These are phyloP conservation scores for Xestoiulus laeticollis DNA, from an alignment of 2,888 invertebrate genomes.

Conservation along the genomic window DNA sequence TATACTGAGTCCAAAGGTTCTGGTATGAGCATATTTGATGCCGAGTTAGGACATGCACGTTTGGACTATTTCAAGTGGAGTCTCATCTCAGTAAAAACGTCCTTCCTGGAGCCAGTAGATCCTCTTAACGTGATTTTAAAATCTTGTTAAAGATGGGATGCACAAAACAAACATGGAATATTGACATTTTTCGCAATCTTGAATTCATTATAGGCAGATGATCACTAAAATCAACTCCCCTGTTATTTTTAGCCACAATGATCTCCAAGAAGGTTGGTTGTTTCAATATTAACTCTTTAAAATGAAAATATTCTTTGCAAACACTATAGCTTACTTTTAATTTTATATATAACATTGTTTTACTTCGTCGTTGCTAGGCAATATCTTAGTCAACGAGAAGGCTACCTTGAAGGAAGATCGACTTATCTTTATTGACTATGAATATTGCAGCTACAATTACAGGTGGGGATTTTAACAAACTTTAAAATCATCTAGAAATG, in stretches of 20 bases:
- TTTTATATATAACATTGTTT: constrained; percentile 1
- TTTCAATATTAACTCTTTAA: background rate
- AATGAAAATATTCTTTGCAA: background rate
- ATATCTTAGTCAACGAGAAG: constrained; percentile 65
- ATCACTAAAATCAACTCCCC: constrained; percentile 72
- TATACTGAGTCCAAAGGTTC: too few relatives aligned
- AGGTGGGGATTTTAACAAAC: constrained; percentile 60
- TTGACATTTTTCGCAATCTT: too few relatives aligned
- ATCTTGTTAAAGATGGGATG: too few relatives aligned
- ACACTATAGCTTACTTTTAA: background rate
- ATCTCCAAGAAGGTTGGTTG: constrained; percentile 83
- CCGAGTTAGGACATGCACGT: too few relatives aligned
- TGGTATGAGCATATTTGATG: too few relatives aligned
- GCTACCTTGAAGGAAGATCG: constrained; percentile 60
- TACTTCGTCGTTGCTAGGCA: constrained; percentile 59
- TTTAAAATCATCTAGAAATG: background rate
- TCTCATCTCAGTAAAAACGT: too few relatives aligned
- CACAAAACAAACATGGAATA: too few relatives aligned
- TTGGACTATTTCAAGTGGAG: too few relatives aligned
- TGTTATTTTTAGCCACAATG: constrained; percentile 94
- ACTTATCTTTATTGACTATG: constrained; percentile 87
- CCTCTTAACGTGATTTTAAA: too few relatives aligned
- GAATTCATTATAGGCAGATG: constrained; percentile 64
- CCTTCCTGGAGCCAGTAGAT: too few relatives aligned
- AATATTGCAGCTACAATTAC: constrained; percentile 95